Evolutionary conservation across 2,797 vertebrate species (phyloP), one percentile per base, ranked within the genome.

Genomic region (Pangasius larnaudii): DNA sequence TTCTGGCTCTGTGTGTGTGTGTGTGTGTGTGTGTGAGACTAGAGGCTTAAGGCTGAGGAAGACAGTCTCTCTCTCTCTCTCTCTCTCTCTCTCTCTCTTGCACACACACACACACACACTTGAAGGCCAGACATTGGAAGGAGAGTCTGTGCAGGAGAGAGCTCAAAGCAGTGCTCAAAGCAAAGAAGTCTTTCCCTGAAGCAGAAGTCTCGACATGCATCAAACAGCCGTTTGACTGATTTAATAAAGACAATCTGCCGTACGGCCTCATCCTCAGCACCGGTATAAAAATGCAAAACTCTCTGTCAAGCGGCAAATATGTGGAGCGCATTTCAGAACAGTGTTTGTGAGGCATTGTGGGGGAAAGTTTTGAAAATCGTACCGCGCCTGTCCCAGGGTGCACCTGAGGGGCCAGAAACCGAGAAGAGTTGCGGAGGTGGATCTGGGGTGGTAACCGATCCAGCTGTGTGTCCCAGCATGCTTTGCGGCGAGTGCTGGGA

Each of bases 391-490:
- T 22, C 42, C 61, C 81, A 11, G 61, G 82, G 63, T 22, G 42
- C 58, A 53, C 24, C 63, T 24, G 63, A 84, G 63, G 22, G 82
- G 19, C n/a, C 63, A 33, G 46, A 53, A 67, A 67, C 27, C 3
- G 9, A 36, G 36, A 14, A 5, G 49, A 49, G 72, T 75, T 49
- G 72, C 0, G n/a, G 75, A 81, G 56, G 56, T 63, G 74, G 79
- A 56, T 42, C 27, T 56, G 80, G 77, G 80, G 86, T 63, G 89
- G 80, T 82, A 87, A 88, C 59, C 24, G 42, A 75, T 90, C 91
- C 92, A 92, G 91, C 91, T 91, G 91, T 87, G 85, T 91, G 87
- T 93, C 91, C 90, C 91, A 92, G 89, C 88, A 75, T 93, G 91
- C 92, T 89, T 90, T 92, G 91, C 91, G 39, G 86, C 84, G 39